Evolutionary conservation across 1,140 invertebrate species (phyloP), one percentile per base, ranked within the genome.

Genomic region (Ganaspis sp.): DNA sequence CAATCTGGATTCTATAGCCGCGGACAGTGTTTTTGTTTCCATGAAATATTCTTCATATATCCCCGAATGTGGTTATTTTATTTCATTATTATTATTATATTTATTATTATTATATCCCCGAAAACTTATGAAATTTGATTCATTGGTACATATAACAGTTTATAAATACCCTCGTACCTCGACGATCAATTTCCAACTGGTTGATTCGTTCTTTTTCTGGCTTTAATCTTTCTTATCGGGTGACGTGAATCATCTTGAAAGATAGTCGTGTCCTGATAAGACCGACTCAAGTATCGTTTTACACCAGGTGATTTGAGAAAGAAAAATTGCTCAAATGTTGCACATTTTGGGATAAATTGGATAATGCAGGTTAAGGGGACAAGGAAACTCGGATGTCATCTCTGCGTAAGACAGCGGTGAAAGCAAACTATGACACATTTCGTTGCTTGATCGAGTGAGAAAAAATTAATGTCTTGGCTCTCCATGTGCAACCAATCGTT

Each of bases 201-300:
- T 49, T n/a, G 19, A 49, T 58, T 58, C 15, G 21, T 37, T 17
- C 53, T 76, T 12, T 53, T 70, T 58, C 17, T 42, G 69, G 8
- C 45, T 73, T n/a, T 74, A 9, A 23, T 74, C 17, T 74, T 17
- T 9, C 37, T 40, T 23, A 26, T 69, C 29, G 9, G 58, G 29
- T 69, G 15, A 73, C n/a, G 34, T 69, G 34, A 21, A 73, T 73
- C 29, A 58, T 54, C 53, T 64, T 19, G 23, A 37, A 58, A 37
- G 54, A 34, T 73, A 53, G 17, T 34, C 4, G 34, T 11, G 72
- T 42, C 54, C 37, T 74, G 73, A 74, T 69, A 64, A 74, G 64
- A 69, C 6, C 12, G 15, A 21, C 54, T 45, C 53, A 12, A 26
- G 21, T 9, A 53, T 53, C 17, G n/a, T 54, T 54, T 40, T 12